phyloP scores from a whole-genome alignment of 2,888 invertebrate species.

The Phragmatobia fuliginosa region DNA sequence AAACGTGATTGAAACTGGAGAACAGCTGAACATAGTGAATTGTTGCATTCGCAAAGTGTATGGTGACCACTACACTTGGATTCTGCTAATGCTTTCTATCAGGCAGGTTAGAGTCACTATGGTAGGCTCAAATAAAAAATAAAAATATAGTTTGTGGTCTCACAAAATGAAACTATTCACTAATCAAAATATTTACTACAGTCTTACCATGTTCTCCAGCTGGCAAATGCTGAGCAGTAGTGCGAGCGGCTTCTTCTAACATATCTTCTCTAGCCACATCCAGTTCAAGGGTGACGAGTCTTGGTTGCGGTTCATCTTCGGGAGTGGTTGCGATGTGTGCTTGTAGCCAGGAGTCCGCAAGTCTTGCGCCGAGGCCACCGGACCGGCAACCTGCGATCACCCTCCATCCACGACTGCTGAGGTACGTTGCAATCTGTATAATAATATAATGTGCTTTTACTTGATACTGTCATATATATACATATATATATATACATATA shows the following conservation, averaged over 20 bases:
- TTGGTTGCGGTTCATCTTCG: slow-evolving; percentile 78
- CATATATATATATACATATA: not conserved
- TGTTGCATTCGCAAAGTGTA: too few relatives aligned
- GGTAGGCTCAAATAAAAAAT: too few relatives aligned
- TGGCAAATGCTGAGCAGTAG: slow-evolving; percentile 92
- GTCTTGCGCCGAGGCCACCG: slow-evolving; percentile 87
- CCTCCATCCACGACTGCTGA: slow-evolving; percentile 90
- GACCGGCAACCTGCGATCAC: slow-evolving; percentile 92
- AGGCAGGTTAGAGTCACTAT: too few relatives aligned
- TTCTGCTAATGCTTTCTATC: too few relatives aligned
- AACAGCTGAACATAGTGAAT: not conserved
- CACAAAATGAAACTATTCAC: too few relatives aligned
- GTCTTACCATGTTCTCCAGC: slow-evolving; percentile 92
- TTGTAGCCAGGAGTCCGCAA: slow-evolving; percentile 87
- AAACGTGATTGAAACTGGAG: not conserved
- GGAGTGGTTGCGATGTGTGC: slow-evolving; percentile 83
- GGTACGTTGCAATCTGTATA: slow-evolving; percentile 88
- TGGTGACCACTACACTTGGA: too few relatives aligned
- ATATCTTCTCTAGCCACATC: slow-evolving; percentile 94
- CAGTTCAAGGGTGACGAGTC: slow-evolving; percentile 90
- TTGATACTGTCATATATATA: not conserved
- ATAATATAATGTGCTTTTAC: not conserved
- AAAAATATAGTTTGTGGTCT: too few relatives aligned
- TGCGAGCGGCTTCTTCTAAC: slow-evolving; percentile 92
- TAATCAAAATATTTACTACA: not conserved